phyloP scores from a whole-genome alignment of 2,797 vertebrate genomes.

The Podarcis siculus region DNA sequence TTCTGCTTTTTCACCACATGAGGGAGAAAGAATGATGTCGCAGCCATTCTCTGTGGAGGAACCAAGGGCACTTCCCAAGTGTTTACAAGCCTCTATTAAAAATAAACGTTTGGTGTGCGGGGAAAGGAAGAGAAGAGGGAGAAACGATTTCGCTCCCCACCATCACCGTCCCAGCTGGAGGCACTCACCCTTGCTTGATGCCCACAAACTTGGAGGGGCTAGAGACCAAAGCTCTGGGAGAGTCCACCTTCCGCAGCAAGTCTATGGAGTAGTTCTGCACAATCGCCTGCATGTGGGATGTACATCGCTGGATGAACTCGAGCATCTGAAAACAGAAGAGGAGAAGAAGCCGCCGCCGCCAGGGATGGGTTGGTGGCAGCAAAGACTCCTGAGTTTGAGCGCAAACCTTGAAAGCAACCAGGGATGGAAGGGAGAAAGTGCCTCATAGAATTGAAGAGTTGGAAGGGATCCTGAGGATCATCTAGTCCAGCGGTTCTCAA shows the following conservation, averaged over 20 bases:
- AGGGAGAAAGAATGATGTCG: neutral
- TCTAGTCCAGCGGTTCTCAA: no score
- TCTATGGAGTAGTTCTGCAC: constrained; percentile 70
- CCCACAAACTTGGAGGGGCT: constrained; percentile 75
- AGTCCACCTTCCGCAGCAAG: constrained; percentile 67
- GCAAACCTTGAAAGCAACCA: accelerated
- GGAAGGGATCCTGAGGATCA: no score
- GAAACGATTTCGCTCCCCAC: no score
- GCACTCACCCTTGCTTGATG: constrained; percentile 78
- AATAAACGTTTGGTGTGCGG: neutral
- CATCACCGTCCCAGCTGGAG: no score
- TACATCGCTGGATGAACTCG: constrained; percentile 83
- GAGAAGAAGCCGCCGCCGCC: accelerated
- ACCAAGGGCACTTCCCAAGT: neutral
- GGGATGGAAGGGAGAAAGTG: neutral
- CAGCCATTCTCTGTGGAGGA: neutral
- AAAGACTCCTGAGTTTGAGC: neutral
- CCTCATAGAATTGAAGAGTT: no score
- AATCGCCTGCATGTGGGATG: constrained; percentile 80
- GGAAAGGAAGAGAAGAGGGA: neutral
- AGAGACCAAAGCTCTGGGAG: constrained; percentile 74
- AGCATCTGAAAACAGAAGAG: constrained; percentile 77
- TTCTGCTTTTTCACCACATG: neutral
- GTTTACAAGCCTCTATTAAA: neutral
- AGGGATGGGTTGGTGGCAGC: no score